Percentiles rank a stretch among this genome's conserved stretches.
Evolutionary conservation across 2,797 vertebrate genomes (phyloP).

Genomic region (Rhynchotus rufescens): DNA sequence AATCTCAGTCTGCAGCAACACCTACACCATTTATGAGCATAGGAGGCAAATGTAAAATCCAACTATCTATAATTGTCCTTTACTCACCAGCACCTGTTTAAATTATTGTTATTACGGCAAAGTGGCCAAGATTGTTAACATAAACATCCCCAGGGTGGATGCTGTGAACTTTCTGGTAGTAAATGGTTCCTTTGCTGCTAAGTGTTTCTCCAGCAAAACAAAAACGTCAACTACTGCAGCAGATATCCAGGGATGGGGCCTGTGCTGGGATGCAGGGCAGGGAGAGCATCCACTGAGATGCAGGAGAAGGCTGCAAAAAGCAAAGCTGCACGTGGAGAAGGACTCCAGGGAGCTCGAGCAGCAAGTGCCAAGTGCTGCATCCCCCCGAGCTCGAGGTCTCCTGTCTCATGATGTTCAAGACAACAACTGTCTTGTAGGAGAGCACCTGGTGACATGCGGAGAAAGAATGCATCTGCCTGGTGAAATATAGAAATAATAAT

Average conservation of each 20-base stretch:
- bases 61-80: background rate
- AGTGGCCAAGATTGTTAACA: background rate
- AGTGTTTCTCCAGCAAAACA: background rate
- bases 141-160: background rate
- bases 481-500: background rate
- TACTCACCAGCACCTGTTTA: background rate
- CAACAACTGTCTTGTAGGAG: background rate
- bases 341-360: background rate
- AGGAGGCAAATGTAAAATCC: background rate
- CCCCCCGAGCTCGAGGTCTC: background rate
- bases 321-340: background rate
- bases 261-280: background rate
- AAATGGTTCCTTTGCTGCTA: background rate
- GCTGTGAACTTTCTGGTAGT: background rate
- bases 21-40: no score
- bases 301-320: background rate
- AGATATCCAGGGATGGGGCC: rapidly evolving
- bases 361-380: background rate
- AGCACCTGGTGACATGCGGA: no score
- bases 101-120: background rate
- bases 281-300: background rate
- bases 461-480: background rate
- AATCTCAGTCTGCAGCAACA: background rate
- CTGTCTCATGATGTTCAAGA: background rate
- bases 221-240: rapidly evolving